A percentile compares a stretch with the other conserved stretches of the same genome.
Conservation (phyloP, 2,113 vertebrate species). For the Columbina picui region DNA sequence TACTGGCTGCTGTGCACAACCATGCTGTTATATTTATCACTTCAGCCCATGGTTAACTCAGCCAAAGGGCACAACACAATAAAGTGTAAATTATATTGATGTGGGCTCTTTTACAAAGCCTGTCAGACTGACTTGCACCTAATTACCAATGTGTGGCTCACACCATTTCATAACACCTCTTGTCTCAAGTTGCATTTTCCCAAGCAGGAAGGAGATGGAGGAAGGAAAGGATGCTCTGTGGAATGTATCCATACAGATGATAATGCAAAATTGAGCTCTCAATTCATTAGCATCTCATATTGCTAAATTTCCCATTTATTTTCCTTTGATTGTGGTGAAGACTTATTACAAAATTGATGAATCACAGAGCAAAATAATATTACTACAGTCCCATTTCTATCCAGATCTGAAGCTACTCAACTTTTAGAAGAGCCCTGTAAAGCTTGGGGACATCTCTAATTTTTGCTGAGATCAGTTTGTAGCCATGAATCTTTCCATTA, state of each 20-base stretch:
- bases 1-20: neutral
- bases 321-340: neutral
- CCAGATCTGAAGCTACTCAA: neutral
- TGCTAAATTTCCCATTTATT: neutral
- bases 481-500: neutral
- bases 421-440: neutral
- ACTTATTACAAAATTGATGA: neutral
- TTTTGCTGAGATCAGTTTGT: neutral
- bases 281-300: neutral
- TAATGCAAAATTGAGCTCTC: neutral
- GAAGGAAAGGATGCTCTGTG: neutral
- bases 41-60: neutral
- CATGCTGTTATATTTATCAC: neutral
- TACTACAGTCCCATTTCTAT: neutral
- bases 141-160: neutral
- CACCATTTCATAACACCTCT: neutral
- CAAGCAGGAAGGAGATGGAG: neutral
- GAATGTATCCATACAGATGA: neutral
- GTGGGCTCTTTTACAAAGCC: neutral
- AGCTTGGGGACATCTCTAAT: neutral
- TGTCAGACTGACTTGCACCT: constrained; percentile 13
- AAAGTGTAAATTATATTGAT: neutral
- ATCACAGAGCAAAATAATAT: neutral
- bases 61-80: constrained; percentile 2
- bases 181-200: neutral